Evolutionary conservation across 2,797 vertebrate genomes (phyloP), one percentile per base, ranked within the genome.

Genomic region (Dermochelys coriacea): DNA sequence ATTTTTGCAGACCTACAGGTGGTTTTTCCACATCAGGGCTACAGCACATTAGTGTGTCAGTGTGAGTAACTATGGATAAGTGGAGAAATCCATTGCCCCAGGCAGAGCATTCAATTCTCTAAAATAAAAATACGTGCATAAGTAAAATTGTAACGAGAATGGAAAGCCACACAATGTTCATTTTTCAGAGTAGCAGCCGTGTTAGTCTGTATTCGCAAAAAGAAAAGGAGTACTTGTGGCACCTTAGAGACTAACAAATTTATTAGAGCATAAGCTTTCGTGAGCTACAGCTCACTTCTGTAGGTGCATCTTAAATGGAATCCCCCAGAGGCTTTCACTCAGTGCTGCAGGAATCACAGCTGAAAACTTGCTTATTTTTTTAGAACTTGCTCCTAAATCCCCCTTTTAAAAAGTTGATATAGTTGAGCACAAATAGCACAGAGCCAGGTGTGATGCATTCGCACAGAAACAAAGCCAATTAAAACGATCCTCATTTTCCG

Each of bases 41-140:
- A 52, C 93, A 96, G 64, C 80, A 87, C 27, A 79, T 84, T 95
- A 71, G 68, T 23, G 21, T 41, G 95, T 92, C 93, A 94, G 37
- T 4, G 45, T 80, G 90, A 93, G 59, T 78, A 45, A 75, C 21
- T 4, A 10, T 75, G 84, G 91, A 91, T 94, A 94, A 96, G 94
- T 94, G 94, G 82, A 85, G 52, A 85, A 55, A 84, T 82, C 15
- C 16, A 31, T 41, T 82, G 93, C 93, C 86, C 0, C 2, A 95
- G 94, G 93, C 94, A 80, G 12, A 86, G 85, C 89, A 12, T 45
- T 91, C 90, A 94, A 86, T 54, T 93, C 49, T 2, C 0, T 75
- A 95, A 93, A 91, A 93, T 94, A 96, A 97, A 97, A 12, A 81
- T 31, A 82, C 84, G 61, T 91, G 94, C 97, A 96, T 96, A 97